phyloP scores from a whole-genome alignment of 2,797 vertebrate genomes.

The Sarcophilus harrisii region DNA sequence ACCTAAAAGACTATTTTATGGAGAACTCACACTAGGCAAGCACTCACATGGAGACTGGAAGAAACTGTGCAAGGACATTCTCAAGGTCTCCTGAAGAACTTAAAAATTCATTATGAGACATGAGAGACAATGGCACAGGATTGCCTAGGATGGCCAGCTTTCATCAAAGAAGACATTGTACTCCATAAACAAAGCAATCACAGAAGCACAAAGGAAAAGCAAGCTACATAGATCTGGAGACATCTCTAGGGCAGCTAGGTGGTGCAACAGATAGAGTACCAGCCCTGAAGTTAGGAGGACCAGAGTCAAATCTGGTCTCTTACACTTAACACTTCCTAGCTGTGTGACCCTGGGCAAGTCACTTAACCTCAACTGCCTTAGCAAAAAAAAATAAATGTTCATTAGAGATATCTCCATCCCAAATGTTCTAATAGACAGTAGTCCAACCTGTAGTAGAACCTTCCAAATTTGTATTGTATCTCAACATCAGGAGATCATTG shows the following conservation, averaged over 20 bases:
- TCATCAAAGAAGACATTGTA: background rate
- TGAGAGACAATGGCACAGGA: no score
- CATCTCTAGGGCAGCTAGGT: background rate
- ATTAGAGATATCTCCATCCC: background rate
- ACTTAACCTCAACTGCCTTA: no score
- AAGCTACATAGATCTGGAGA: background rate
- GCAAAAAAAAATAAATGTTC: no score
- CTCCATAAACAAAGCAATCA: background rate
- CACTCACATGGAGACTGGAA: background rate
- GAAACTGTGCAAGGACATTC: background rate
- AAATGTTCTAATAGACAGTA: background rate
- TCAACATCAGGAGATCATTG: background rate
- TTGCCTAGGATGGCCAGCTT: no score
- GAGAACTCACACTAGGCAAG: background rate
- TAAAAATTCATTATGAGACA: background rate
- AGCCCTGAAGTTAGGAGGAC: no score
- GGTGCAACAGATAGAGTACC: no score
- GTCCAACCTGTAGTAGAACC: background rate
- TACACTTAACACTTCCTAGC: no score
- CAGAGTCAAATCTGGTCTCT: no score
- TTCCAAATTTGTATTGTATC: background rate
- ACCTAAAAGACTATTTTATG: background rate
- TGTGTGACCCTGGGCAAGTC: no score
- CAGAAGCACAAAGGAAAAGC: background rate
- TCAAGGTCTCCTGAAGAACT: background rate